Percentiles rank a stretch among this genome's conserved stretches.
Evolutionary conservation across 2,797 vertebrate species (phyloP).

Genomic region (Rousettus madagascariensis): DNA sequence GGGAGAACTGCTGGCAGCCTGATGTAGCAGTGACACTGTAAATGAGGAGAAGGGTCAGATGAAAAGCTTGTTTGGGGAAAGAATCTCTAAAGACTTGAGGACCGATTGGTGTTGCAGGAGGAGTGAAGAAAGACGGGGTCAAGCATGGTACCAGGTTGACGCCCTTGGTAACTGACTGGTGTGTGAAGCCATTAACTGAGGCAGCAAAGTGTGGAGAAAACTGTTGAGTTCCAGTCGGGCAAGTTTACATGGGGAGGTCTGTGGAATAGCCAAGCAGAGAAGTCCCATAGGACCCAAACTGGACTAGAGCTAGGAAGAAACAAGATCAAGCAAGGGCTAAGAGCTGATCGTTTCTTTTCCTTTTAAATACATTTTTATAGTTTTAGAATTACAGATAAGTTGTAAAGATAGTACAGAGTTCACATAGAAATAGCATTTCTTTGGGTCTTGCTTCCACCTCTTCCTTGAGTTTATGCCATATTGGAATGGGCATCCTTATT

Average conservation of each 20-base stretch:
- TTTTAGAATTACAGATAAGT: background rate
- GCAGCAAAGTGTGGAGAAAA: background rate
- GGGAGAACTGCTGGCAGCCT: background rate
- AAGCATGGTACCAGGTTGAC: background rate
- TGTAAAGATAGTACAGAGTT: background rate
- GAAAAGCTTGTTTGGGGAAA: background rate
- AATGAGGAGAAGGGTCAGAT: background rate
- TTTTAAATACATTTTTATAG: background rate
- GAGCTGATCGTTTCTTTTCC: background rate
- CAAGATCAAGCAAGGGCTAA: background rate
- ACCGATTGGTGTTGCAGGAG: background rate
- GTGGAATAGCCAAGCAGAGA: background rate
- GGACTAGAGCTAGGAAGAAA: background rate
- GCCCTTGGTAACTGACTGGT: background rate
- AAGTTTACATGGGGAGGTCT: background rate
- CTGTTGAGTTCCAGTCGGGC: fast-evolving
- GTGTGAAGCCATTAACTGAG: background rate
- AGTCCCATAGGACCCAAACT: background rate
- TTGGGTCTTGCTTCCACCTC: background rate
- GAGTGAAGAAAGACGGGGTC: background rate
- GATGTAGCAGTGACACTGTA: background rate
- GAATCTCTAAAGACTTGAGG: background rate
- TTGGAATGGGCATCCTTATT: background rate
- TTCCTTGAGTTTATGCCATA: background rate
- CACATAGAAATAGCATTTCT: background rate